Evolutionary conservation across 2,888 invertebrate genomes (phyloP), one percentile per base, ranked within the genome.

Genomic region (Phoronis australis): DNA sequence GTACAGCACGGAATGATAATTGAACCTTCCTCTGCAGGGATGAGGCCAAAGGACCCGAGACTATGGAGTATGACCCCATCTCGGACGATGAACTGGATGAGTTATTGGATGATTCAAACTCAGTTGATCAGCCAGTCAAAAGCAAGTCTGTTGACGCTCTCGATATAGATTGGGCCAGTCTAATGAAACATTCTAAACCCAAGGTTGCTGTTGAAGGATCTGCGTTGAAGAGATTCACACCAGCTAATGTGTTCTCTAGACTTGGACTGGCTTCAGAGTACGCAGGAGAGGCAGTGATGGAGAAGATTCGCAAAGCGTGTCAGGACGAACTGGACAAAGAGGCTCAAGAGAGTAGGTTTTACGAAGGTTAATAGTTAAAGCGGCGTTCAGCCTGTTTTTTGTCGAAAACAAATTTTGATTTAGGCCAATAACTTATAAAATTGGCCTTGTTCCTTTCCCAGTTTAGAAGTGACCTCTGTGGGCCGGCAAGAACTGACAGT

Each of bases 141-240:
- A n/a, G n/a, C n/a, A n/a, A n/a, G n/a, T n/a, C n/a, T 54, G 89
- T 89, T 4, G 91, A 92, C 76, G 90, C 90, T 20, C 78, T 92
- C 21, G 92, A 91, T 6, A 91, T 92, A 0, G 90, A 93, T 76
- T 92, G 92, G 92, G 87, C 89, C 4, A 89, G 89, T 70, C 80
- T 93, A 38, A 55, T 61, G 37, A 87, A 51, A 18, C 49, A 59
- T 39, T 50, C 42, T n/a, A 42, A 38, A 35, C 41, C 54, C 20
- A 50, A 65, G 22, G 57, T 60, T 37, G 66, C 71, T 37, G 69
- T 65, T 57, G 73, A 81, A 65, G 64, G 81, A 64, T 81, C 82
- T 6, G 85, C 86, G 1, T 84, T 88, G 55, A 84, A 85, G 56
- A 84, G 86, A 38, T 91, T 90, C 88, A 84, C 85, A 60, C 85